Evolutionary conservation across 2,797 vertebrate species (phyloP), one percentile per base, ranked within the genome.

Genomic region (Neosalanx taihuensis): DNA sequence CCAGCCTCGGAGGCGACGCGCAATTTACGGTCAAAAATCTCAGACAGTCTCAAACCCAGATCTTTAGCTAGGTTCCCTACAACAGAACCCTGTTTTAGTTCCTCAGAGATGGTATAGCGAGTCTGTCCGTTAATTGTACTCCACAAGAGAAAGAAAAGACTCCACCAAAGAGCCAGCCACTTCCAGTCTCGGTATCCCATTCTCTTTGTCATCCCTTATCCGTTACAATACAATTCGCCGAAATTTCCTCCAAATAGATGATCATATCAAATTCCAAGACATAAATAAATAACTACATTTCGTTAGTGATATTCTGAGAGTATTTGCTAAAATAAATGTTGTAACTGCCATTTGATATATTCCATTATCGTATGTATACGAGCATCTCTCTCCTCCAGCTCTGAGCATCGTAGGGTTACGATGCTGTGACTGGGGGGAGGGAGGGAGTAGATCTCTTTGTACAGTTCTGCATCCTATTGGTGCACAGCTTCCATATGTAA

Each of bases 41-140:
- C 94, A 12, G 91, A 83, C 67, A 92, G 63, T 80, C 89, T 88
- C 13, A 94, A 87, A 79, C 92, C 91, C 70, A 95, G 83, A 81
- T 95, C 94, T 88, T 92, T 94, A 17, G 92, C 94, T 17, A 95
- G 84, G 83, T 93, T 93, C 85, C 94, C 94, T 74, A 95, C 92
- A 75, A 94, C 88, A 76, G 91, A 89, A 6, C 94, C 93, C 66
- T 86, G 82, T 30, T 92, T 92, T 7, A 94, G 88, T 68, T 94
- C 94, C 85, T 95, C 94, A 1, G 91, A 90, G 83, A 95, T 91
- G 83, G 91, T 92, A 84, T 95, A 94, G 12, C 90, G 93, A 86
- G 93, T 92, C 86, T 95, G 93, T 71, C 86, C 92, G 9, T 79
- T 13, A 77, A 80, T 83, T 75, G 79, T 84, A 83, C 29, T 85